Conservation (phyloP, 2,113 vertebrate genomes). For the Clarias batrachus region DNA sequence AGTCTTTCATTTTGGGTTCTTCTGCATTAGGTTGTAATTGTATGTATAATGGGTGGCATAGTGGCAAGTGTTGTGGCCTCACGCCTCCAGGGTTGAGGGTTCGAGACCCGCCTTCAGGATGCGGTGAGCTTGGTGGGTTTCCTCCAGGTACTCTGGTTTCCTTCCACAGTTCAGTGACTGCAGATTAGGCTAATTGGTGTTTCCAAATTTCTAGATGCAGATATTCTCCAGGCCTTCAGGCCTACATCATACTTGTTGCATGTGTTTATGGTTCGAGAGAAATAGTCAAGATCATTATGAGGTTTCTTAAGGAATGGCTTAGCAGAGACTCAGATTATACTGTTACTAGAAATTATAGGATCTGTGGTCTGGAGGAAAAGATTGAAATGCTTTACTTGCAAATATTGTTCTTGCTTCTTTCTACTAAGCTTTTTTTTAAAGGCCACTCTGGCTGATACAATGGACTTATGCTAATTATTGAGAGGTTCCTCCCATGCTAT, state of each 20-base stretch:
- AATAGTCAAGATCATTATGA: background rate
- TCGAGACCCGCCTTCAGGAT: too few relatives aligned
- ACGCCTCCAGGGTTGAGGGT: too few relatives aligned
- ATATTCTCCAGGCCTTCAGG: too few relatives aligned
- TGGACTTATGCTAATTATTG: background rate
- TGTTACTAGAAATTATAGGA: background rate
- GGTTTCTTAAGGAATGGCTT: background rate
- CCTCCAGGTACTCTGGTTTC: too few relatives aligned
- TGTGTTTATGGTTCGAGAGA: background rate
- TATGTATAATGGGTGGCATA: background rate
- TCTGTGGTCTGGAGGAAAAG: background rate
- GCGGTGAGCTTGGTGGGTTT: too few relatives aligned
- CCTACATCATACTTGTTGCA: background rate
- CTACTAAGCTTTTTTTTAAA: too few relatives aligned
- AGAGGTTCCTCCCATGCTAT: background rate
- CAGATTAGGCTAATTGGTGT: too few relatives aligned
- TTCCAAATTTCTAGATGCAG: too few relatives aligned
- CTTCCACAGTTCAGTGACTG: too few relatives aligned
- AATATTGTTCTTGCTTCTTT: background rate
- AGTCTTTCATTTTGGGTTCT: background rate
- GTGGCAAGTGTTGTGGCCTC: too few relatives aligned
- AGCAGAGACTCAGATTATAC: background rate
- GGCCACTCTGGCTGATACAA: background rate
- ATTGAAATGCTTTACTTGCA: background rate
- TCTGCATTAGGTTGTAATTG: background rate